phyloP scores from a whole-genome alignment of 2,797 vertebrate genomes.

The Eulemur rubriventer region DNA sequence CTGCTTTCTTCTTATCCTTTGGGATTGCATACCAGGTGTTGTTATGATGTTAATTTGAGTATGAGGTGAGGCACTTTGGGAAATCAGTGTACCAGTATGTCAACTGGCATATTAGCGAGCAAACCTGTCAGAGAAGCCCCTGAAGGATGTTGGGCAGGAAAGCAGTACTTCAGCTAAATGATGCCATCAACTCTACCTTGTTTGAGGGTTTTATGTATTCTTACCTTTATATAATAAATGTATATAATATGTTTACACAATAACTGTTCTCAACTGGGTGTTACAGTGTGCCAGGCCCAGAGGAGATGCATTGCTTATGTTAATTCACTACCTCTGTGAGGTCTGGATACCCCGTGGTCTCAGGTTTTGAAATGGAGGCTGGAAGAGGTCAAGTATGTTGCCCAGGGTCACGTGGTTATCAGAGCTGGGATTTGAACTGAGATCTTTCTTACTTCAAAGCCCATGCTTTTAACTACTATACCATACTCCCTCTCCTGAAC shows the following conservation, averaged over 20 bases:
- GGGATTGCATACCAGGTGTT: not conserved
- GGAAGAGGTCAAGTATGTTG: not conserved
- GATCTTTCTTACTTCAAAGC: not conserved
- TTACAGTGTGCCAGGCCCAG: not conserved
- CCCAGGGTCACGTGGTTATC: not conserved
- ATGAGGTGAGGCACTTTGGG: not conserved
- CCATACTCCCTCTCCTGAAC: not conserved
- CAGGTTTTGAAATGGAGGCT: not conserved
- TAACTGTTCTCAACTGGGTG: not conserved
- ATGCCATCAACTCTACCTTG: not conserved
- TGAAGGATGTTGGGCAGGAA: not conserved
- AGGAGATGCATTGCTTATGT: not conserved
- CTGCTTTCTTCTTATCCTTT: not conserved
- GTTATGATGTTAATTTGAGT: not conserved
- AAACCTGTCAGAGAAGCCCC: not conserved
- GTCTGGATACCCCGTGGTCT: not conserved
- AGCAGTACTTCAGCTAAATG: not conserved
- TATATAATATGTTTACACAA: not conserved
- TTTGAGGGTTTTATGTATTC: not conserved
- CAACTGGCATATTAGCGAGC: not conserved
- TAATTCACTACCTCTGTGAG: not conserved
- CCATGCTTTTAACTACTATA: not conserved
- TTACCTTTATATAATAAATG: not conserved
- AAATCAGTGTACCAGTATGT: not conserved
- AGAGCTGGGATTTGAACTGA: not conserved